Evolutionary conservation across 2,888 invertebrate genomes (phyloP).

Genomic region (Mesorhabditis sp.): DNA sequence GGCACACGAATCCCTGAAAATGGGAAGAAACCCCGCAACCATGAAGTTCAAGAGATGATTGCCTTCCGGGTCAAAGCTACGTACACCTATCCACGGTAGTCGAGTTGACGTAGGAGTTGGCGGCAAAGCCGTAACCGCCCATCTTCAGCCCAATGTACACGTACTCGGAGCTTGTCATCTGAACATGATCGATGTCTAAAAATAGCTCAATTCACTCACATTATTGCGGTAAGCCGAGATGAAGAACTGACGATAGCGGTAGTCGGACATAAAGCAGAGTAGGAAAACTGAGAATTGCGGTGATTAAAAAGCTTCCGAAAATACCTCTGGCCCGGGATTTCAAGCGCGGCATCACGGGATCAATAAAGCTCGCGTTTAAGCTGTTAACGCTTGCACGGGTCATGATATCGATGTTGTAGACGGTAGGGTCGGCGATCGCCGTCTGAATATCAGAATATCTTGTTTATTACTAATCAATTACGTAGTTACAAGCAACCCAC

Average conservation of each 20-base stretch:
- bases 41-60: too few relatives aligned
- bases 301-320: too few relatives aligned
- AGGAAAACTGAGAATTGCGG: neutral
- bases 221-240: conserved; percentile 4
- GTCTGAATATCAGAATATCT: neutral
- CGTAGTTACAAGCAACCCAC: neutral
- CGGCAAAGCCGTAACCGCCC: neutral
- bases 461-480: too few relatives aligned
- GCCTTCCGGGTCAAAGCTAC: neutral
- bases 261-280: conserved; percentile 4
- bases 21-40: too few relatives aligned
- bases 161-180: neutral
- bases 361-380: neutral
- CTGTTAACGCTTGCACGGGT: neutral
- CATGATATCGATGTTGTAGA: conserved; percentile 1
- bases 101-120: neutral
- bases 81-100: neutral
- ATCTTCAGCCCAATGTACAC: conserved; percentile 6
- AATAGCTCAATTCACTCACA: neutral
- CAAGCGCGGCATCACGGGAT: neutral
- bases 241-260: conserved; percentile 4
- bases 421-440: conserved; percentile 5
- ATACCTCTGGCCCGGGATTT: neutral
- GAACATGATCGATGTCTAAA: neutral
- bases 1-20: too few relatives aligned